Percentiles rank a stretch among this genome's conserved stretches.
Conservation (phyloP, 1,140 invertebrate genomes). For the Andrena cerasifolii region DNA sequence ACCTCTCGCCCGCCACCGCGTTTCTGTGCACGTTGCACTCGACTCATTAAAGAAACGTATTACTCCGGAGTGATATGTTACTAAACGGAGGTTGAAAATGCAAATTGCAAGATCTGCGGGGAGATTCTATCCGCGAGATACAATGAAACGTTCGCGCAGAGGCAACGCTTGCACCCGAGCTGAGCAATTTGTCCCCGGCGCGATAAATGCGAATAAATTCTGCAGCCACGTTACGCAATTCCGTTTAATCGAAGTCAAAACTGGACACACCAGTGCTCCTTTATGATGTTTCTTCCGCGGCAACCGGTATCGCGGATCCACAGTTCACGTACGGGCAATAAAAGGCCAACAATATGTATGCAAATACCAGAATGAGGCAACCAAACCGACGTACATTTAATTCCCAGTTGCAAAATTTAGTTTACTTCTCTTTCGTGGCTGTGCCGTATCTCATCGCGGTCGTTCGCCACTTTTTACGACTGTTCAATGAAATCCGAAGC, state of each 20-base stretch:
- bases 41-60: neutral
- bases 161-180: neutral
- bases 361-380: constrained; percentile 35
- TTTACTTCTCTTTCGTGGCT: neutral
- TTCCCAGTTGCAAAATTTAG: constrained; percentile 34
- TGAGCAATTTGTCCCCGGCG: neutral
- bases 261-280: constrained; percentile 32
- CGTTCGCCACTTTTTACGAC: neutral
- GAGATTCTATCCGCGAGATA: too few species aligned
- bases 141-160: neutral
- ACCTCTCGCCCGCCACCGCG: too few species aligned
- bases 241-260: constrained; percentile 23
- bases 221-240: constrained; percentile 12
- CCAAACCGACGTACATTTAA: constrained; percentile 17
- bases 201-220: neutral
- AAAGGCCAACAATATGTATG: constrained; percentile 26
- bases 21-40: neutral
- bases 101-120: too few species aligned
- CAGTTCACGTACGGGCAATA: constrained; percentile 19
- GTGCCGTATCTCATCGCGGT: neutral
- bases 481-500: too few species aligned
- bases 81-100: neutral
- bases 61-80: neutral
- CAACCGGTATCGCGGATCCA: constrained; percentile 6
- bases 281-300: constrained; percentile 1